A percentile compares a stretch with the other conserved stretches of the same genome.
These are phyloP conservation scores for Sialis fuliginosa DNA, from an alignment of 2,888 invertebrate genomes.

Conservation along the genomic window DNA sequence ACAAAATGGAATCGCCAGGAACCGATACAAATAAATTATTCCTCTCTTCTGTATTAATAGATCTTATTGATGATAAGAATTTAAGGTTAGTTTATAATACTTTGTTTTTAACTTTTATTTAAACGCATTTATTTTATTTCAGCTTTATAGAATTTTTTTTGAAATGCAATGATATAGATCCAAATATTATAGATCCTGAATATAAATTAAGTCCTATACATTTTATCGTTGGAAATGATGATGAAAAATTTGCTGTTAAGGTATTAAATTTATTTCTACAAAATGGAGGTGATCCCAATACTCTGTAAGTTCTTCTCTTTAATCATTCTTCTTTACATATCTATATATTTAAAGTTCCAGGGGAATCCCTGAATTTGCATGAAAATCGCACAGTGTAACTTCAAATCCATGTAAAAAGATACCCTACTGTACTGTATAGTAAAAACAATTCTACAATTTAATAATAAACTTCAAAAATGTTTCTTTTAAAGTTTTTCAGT, in stretches of 20 bases:
- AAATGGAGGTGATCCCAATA: constrained; percentile 55
- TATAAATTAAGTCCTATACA: constrained; percentile 62
- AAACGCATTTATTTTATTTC: neutral
- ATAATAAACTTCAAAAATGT: no score
- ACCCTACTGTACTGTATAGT: no score
- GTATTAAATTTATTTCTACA: constrained; percentile 48
- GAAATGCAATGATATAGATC: constrained; percentile 35
- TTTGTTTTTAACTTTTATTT: neutral
- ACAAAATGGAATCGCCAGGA: no score
- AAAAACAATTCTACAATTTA: no score
- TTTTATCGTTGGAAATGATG: constrained; percentile 54
- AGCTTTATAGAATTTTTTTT: constrained; percentile 27
- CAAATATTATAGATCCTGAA: constrained; percentile 49
- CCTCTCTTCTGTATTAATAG: neutral
- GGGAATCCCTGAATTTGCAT: no score
- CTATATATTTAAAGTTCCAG: no score
- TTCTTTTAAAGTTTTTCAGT: no score
- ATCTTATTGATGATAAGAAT: neutral
- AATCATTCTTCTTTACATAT: neutral
- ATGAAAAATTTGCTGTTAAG: constrained; percentile 38
- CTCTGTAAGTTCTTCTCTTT: constrained; percentile 28
- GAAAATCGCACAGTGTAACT: no score
- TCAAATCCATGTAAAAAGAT: no score
- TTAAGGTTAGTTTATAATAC: neutral
- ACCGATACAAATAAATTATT: no score